phyloP scores from a whole-genome alignment of 2,113 vertebrate genomes.

The Corythornis cristatus region DNA sequence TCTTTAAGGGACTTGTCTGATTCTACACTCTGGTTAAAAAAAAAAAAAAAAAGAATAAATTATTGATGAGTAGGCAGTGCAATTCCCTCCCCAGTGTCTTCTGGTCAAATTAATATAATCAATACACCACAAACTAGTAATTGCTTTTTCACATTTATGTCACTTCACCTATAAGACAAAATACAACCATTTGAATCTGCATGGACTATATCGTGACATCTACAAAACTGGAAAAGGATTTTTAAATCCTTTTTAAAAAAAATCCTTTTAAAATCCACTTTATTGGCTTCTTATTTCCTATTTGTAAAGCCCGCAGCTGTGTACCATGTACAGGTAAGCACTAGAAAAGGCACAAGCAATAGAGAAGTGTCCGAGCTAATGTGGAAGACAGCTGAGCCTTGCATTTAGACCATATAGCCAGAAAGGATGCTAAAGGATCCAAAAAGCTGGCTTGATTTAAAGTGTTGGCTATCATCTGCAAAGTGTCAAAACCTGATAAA shows the following conservation, averaged over 20 bases:
- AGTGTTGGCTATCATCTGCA: background rate
- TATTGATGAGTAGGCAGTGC: constrained; percentile 48
- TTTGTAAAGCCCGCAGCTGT: background rate
- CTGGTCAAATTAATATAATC: constrained; percentile 55
- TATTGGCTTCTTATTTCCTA: background rate
- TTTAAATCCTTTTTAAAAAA: background rate
- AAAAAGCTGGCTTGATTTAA: background rate
- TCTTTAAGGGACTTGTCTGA: constrained; percentile 26
- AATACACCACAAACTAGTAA: constrained; percentile 10
- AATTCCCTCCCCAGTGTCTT: constrained; percentile 43
- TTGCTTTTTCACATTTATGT: constrained; percentile 27
- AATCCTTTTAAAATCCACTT: background rate
- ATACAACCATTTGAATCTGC: background rate
- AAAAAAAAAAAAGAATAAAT: background rate
- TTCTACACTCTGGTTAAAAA: background rate
- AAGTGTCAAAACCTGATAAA: background rate
- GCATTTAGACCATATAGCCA: background rate
- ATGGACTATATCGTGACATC: background rate
- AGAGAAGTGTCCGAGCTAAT: background rate
- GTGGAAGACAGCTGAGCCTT: background rate
- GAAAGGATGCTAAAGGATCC: background rate
- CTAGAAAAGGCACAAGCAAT: background rate
- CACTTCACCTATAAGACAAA: constrained; percentile 9
- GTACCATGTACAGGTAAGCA: background rate
- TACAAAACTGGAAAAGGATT: background rate